Evolutionary conservation across 2,888 invertebrate species (phyloP).

Genomic region (Opisthograptis luteolata): DNA sequence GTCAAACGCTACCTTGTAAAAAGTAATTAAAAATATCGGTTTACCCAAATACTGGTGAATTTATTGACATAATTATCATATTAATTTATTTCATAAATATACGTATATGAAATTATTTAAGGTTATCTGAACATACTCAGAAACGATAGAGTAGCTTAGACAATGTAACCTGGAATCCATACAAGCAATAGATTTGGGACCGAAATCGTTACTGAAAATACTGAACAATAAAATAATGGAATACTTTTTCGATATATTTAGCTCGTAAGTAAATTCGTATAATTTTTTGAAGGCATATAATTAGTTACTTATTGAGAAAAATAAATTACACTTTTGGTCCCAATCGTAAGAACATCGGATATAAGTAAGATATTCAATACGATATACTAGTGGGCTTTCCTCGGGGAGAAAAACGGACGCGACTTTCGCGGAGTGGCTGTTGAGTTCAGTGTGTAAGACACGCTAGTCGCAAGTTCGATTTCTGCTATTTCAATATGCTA

Average conservation of each 20-base stretch:
- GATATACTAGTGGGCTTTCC: conserved; percentile 11
- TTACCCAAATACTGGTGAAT: too few relatives aligned
- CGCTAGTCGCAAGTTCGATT: too few relatives aligned
- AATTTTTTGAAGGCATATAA: too few relatives aligned
- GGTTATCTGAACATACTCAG: conserved; percentile 36
- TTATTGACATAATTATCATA: not conserved
- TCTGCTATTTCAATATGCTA: too few relatives aligned
- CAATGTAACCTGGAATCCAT: conserved; percentile 37
- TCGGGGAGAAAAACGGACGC: not conserved
- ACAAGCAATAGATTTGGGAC: conserved; percentile 38
- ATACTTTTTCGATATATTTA: too few relatives aligned
- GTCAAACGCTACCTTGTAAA: too few relatives aligned
- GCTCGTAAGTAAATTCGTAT: too few relatives aligned
- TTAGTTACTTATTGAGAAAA: too few relatives aligned
- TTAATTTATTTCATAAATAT: not conserved
- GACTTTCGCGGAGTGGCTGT: too few relatives aligned
- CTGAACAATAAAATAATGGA: too few relatives aligned
- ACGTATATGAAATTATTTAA: not conserved
- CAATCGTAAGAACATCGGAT: conserved; percentile 9
- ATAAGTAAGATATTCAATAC: conserved; percentile 11
- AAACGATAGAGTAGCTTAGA: conserved; percentile 37
- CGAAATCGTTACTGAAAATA: conserved; percentile 8
- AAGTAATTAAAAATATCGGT: too few relatives aligned
- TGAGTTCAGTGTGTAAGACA: too few relatives aligned
- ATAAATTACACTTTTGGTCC: conserved; percentile 18